Evolutionary conservation across 2,113 vertebrate genomes (phyloP).

Genomic region (Tragelaphus scriptus): DNA sequence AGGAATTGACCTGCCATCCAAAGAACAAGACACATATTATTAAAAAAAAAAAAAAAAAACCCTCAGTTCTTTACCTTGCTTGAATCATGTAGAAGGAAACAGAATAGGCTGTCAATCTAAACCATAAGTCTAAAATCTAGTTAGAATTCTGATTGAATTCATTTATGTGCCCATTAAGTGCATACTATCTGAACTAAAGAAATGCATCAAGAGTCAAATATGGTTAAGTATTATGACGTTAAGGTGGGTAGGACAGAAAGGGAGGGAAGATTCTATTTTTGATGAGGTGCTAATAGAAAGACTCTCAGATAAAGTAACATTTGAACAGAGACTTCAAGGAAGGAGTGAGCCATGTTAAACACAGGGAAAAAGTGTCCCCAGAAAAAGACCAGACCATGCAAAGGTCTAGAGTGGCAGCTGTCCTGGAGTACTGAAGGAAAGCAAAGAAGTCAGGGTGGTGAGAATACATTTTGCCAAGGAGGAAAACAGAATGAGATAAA

Average conservation of each 20-base stretch:
- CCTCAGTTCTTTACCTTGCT: not conserved
- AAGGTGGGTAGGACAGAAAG: not conserved
- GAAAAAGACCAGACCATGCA: not conserved
- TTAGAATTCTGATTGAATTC: not conserved
- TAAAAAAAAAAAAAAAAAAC: not conserved
- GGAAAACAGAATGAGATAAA: not conserved
- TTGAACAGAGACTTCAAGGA: not conserved
- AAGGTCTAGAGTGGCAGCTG: not conserved
- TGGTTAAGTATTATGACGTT: not conserved
- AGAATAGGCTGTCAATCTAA: not conserved
- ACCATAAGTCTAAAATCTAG: not conserved
- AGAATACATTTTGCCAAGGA: not conserved
- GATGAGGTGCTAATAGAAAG: not conserved
- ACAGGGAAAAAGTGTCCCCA: not conserved
- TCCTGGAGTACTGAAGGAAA: not conserved
- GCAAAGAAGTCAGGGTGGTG: not conserved
- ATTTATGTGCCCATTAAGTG: not conserved
- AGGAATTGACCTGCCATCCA: not conserved
- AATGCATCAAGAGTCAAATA: not conserved
- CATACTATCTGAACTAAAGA: not conserved
- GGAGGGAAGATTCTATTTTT: not conserved
- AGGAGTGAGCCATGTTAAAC: not conserved
- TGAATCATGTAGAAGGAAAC: not conserved
- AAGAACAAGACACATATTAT: not conserved
- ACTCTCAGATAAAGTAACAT: not conserved